Conservation (phyloP, 2,113 vertebrate genomes). For the Heterocephalus glaber region DNA sequence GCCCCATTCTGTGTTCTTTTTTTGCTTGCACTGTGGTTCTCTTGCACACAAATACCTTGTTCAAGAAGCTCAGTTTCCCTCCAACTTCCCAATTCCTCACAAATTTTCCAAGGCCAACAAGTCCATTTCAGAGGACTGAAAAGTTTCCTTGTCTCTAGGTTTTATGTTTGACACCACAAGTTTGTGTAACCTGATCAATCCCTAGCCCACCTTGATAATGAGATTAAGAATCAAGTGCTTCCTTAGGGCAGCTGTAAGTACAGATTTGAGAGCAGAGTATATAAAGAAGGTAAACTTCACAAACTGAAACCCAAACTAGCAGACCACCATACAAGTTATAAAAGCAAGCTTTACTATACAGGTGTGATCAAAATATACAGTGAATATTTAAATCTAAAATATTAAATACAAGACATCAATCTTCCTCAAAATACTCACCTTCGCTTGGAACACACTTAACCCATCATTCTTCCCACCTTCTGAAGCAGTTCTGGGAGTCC, state of each 20-base stretch:
- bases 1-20: background rate
- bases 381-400: background rate
- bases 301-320: background rate
- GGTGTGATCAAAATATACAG: background rate
- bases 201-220: background rate
- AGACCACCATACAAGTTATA: background rate
- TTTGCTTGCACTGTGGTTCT: background rate
- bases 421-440: background rate
- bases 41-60: background rate
- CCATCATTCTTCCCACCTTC: background rate
- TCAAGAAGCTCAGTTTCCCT: constrained; percentile 12
- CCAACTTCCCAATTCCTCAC: background rate
- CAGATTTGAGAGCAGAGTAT: background rate
- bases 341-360: background rate
- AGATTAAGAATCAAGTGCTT: background rate
- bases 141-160: background rate
- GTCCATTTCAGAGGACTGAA: background rate
- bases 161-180: background rate
- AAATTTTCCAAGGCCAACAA: background rate
- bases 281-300: background rate
- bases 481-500: background rate
- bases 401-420: background rate
- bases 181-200: background rate
- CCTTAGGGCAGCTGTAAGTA: background rate
- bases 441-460: background rate